Evolutionary conservation across 1,140 invertebrate genomes (phyloP).

Genomic region (Ephestia elutella): DNA sequence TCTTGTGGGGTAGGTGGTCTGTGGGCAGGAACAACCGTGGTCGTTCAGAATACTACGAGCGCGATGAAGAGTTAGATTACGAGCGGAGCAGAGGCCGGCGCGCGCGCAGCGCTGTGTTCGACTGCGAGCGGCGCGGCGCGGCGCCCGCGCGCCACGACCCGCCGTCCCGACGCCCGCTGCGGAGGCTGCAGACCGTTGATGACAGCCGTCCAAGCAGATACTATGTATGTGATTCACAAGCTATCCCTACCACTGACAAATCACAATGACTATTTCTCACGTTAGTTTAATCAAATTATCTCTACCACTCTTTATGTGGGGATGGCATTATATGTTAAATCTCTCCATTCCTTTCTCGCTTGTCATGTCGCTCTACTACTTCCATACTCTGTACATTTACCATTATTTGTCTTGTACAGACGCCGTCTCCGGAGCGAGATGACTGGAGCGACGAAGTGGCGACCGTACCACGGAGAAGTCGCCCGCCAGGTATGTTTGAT

Average conservation of each 20-base stretch:
- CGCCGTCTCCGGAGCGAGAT: slow-evolving; percentile 51
- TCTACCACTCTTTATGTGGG: no score
- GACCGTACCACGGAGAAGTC: slow-evolving; percentile 28
- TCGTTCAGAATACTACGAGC: slow-evolving; percentile 53
- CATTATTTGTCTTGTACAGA: slow-evolving; percentile 22
- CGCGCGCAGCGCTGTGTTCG: slow-evolving; percentile 52
- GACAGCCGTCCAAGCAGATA: slow-evolving; percentile 29
- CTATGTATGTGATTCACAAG: slow-evolving; percentile 28
- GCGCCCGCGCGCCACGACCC: neutral
- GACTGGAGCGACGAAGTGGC: slow-evolving; percentile 54
- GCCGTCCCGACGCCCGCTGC: slow-evolving; percentile 20
- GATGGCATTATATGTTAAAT: no score
- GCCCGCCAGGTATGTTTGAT: slow-evolving; percentile 26
- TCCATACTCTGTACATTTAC: no score
- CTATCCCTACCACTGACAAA: no score
- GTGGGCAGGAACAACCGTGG: slow-evolving; percentile 35
- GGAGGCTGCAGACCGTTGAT: slow-evolving; percentile 49
- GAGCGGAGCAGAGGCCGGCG: slow-evolving; percentile 37
- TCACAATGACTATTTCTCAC: no score
- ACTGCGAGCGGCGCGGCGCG: slow-evolving; percentile 31
- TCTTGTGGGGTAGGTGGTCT: no score
- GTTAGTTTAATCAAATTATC: no score
- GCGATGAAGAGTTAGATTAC: slow-evolving; percentile 32
- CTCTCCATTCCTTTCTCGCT: no score
- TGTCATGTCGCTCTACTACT: no score